Percentiles rank a stretch among this genome's conserved stretches.
Evolutionary conservation across 2,113 vertebrate species (phyloP).

Genomic region (Sinocyclocheilus maitianheensis): DNA sequence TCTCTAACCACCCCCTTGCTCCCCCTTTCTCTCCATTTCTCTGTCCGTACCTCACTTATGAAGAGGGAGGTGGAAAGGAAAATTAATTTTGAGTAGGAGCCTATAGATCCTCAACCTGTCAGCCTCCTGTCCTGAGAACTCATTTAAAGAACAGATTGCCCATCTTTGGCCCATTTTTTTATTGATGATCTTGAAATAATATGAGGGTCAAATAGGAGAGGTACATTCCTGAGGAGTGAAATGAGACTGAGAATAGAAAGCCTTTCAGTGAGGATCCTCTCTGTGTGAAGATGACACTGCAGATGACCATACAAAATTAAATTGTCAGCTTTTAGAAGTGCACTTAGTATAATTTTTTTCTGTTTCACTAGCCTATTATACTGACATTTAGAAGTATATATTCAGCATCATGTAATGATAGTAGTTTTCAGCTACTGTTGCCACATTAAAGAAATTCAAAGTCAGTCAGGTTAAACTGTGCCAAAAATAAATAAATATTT

Average conservation of each 20-base stretch:
- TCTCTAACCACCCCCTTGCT: conserved; percentile 13
- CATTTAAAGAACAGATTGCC: conserved; percentile 44
- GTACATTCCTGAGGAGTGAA: background rate
- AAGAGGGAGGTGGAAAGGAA: conserved; percentile 19
- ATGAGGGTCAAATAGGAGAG: conserved; percentile 14
- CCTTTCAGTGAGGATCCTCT: background rate
- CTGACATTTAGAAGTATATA: background rate
- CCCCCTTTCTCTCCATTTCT: conserved; percentile 15
- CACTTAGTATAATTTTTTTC: background rate
- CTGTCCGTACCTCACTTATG: conserved; percentile 25
- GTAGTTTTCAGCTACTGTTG: background rate
- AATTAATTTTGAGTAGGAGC: conserved; percentile 40
- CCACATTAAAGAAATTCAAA: background rate
- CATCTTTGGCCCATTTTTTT: conserved; percentile 41
- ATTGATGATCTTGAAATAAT: conserved; percentile 47
- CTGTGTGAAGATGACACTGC: background rate
- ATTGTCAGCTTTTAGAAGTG: background rate
- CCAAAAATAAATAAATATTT: background rate
- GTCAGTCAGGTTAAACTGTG: background rate
- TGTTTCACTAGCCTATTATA: background rate
- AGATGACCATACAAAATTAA: background rate
- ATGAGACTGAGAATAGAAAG: background rate
- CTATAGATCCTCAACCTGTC: background rate
- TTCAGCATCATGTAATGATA: too few species aligned
- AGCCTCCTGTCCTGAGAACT: conserved; percentile 17